Evolutionary conservation across 2,888 invertebrate genomes (phyloP).

Genomic region (Malacosoma neustria): DNA sequence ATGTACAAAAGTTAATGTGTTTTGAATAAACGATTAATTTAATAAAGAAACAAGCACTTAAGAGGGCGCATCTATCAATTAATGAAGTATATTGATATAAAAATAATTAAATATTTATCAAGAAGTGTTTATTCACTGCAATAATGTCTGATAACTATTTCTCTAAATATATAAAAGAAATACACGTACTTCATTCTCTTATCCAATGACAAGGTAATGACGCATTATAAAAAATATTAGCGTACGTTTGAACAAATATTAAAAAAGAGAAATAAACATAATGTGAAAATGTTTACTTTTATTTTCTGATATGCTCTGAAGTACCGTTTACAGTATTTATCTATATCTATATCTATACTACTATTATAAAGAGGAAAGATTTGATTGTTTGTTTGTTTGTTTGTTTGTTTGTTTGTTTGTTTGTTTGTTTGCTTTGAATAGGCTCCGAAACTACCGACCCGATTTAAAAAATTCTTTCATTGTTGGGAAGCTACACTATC

Average conservation of each 20-base stretch:
- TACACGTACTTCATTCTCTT: constrained; percentile 23
- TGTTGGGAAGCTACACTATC: no score
- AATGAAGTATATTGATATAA: constrained; percentile 3
- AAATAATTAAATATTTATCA: constrained; percentile 1
- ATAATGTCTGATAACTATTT: constrained; percentile 1
- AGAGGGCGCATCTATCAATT: neutral
- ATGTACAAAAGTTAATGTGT: neutral
- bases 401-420: no score
- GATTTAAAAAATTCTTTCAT: no score
- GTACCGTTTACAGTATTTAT: no score
- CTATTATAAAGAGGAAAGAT: no score
- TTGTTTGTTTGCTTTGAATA: no score
- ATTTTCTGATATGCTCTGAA: no score
- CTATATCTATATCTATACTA: no score
- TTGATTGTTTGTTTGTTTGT: no score
- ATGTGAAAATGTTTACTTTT: constrained; percentile 5
- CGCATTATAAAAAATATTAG: constrained; percentile 6
- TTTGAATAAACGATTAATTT: neutral
- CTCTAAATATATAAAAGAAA: constrained; percentile 10
- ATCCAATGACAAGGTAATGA: constrained; percentile 32
- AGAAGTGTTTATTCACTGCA: neutral
- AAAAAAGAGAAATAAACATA: constrained; percentile 16
- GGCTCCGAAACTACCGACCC: no score
- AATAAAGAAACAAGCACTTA: neutral
- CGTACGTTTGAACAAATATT: constrained; percentile 11